phyloP scores from a whole-genome alignment of 2,797 vertebrate species.

The Cheirogaleus major region DNA sequence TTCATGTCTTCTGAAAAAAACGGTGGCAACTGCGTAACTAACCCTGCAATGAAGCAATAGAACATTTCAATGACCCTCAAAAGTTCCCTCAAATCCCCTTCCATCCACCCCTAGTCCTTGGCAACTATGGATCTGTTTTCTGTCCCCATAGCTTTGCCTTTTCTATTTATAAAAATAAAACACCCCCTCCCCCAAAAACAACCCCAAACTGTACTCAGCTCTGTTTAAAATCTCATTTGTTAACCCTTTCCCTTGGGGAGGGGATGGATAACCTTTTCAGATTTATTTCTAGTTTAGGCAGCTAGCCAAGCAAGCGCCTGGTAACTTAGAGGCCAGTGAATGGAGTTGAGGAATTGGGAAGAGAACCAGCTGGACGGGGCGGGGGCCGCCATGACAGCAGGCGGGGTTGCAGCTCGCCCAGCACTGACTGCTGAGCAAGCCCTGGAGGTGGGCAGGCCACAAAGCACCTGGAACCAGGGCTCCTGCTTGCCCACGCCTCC shows the following conservation, averaged over 20 bases:
- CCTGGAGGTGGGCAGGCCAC: background rate
- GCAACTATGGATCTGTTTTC: background rate
- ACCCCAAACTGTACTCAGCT: background rate
- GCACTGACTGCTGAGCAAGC: background rate
- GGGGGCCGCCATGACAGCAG: background rate
- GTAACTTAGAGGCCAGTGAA: background rate
- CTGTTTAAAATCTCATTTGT: background rate
- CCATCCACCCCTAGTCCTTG: background rate
- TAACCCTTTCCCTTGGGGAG: background rate
- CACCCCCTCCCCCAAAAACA: background rate
- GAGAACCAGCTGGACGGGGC: background rate
- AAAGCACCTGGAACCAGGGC: background rate
- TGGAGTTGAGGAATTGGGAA: background rate
- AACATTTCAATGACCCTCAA: background rate
- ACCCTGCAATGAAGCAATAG: background rate
- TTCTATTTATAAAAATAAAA: conserved; percentile 42
- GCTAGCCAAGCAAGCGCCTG: background rate
- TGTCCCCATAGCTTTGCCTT: background rate
- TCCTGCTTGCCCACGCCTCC: background rate
- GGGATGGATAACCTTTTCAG: background rate
- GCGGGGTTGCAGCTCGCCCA: background rate
- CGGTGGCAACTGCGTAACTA: background rate
- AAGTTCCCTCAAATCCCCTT: background rate
- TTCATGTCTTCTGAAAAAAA: background rate
- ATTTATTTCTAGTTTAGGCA: background rate